phyloP scores from a whole-genome alignment of 2,113 vertebrate species.

The Gasterosteus aculeatus region DNA sequence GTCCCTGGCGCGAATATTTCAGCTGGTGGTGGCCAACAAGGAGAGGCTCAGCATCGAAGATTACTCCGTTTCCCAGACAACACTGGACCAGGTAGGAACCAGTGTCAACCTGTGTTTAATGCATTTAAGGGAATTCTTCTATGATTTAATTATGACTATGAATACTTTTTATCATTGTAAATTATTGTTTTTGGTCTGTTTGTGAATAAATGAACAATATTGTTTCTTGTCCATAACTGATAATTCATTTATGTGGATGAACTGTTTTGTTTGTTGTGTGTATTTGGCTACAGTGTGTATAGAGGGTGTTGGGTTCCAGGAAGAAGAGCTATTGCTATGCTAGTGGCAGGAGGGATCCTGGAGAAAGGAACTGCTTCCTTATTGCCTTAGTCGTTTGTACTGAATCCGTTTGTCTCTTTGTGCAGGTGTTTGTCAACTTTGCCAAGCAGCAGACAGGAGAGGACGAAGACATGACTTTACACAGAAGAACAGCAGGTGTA shows the following conservation, averaged over 20 bases:
- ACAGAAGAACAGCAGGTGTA: slow-evolving; percentile 82
- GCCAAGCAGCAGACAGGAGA: slow-evolving; percentile 92
- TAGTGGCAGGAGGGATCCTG: not conserved
- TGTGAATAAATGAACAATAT: not conserved
- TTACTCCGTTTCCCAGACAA: slow-evolving; percentile 96
- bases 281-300: not conserved
- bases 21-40: slow-evolving; percentile 92
- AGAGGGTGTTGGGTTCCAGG: not conserved
- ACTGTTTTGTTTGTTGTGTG: not conserved
- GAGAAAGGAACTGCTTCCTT: not conserved
- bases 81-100: slow-evolving; percentile 91
- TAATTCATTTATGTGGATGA: not conserved
- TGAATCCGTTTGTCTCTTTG: slow-evolving; percentile 1
- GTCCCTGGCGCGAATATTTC: slow-evolving; percentile 94
- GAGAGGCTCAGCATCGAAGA: slow-evolving; percentile 93
- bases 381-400: not conserved
- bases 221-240: not conserved
- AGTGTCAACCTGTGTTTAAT: not conserved
- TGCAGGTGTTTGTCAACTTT: slow-evolving; percentile 93
- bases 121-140: not conserved
- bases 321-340: not conserved
- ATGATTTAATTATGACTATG: not conserved
- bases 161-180: not conserved
- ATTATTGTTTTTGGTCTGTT: not conserved
- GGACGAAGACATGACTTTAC: slow-evolving; percentile 82